Evolutionary conservation across 2,888 invertebrate species (phyloP), one percentile per base, ranked within the genome.

Genomic region (Cryptocephalus primarius): DNA sequence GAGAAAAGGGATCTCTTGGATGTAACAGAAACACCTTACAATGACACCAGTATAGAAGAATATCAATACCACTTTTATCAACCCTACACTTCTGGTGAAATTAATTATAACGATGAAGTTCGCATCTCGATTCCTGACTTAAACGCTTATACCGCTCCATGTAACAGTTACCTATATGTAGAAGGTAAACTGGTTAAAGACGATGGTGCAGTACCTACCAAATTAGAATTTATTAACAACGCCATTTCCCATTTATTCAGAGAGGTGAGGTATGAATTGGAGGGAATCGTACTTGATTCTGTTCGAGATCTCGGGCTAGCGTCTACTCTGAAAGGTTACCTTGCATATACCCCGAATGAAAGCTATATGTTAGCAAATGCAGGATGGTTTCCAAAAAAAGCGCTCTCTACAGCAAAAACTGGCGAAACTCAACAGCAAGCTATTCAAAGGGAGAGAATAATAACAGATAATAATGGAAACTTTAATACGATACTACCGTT

Each of bases 401-500:
- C 2, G 22, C 2, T 22, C 22, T 22, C 22, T 22, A 22, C 22
- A 22, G 3, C 22, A 4, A 22, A 22, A 22, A 22, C 22, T 4
- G 22, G 22, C 3, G 22, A 22, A 22, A 22, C 22, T 22, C 22
- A 22, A 22, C 22, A 22, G 6, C 22, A 22, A 22, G 22, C 22
- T 2, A 22, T 32, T n/a, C 10, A 33, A 31, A 12, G 32, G 10
- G 41, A 47, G 9, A 45, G 36, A 44, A 11, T 38, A 33, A 11
- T 44, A 36, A 42, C 42, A 32, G 45, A 44, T 41, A 31, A n/a
- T 40, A n/a, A 11, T 2, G 44, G 43, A 14, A 47, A 43, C 40
- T 44, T 44, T 38, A 48, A 48, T 45, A 42, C 45, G 12, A 22
- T 22, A 22, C 22, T 51, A 14, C 50, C 52, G 6, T 32, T 52